These are phyloP conservation scores for Camponotus vicinus DNA, from an alignment of 1,140 invertebrate species.

Conservation along the genomic window DNA sequence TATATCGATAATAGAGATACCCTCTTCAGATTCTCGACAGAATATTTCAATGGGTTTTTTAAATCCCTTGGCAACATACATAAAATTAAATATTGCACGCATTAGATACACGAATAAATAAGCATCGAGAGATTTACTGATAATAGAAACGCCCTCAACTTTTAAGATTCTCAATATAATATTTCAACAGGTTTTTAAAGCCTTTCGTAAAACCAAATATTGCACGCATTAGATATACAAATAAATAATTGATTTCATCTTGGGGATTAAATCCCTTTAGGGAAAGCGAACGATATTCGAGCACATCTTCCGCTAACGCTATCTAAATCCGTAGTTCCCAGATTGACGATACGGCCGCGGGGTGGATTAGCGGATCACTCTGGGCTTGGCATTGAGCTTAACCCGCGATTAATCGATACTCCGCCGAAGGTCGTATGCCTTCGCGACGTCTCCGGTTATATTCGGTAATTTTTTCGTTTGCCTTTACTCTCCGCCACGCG, in stretches of 20 bases:
- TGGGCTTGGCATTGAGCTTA: conserved; percentile 71
- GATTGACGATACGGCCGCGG: conserved; percentile 42
- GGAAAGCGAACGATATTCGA: background rate
- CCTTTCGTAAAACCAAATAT: no score
- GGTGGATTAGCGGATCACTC: conserved; percentile 49
- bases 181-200: no score
- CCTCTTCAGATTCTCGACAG: no score
- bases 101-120: no score
- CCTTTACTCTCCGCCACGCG: background rate
- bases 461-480: conserved; percentile 48
- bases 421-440: conserved; percentile 72
- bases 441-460: conserved; percentile 68
- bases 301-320: background rate
- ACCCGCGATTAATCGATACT: conserved; percentile 70
- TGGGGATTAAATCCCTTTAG: background rate
- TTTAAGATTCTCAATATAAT: no score
- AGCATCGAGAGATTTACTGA: no score
- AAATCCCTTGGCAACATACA: no score
- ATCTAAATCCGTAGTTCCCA: background rate
- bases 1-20: no score
- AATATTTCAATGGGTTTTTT: no score
- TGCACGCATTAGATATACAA: background rate
- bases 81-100: no score
- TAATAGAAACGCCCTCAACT: no score
- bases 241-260: conserved; percentile 10